Evolutionary conservation across 2,797 vertebrate species (phyloP), one percentile per base, ranked within the genome.

Genomic region (Premnoplex brunnescens): DNA sequence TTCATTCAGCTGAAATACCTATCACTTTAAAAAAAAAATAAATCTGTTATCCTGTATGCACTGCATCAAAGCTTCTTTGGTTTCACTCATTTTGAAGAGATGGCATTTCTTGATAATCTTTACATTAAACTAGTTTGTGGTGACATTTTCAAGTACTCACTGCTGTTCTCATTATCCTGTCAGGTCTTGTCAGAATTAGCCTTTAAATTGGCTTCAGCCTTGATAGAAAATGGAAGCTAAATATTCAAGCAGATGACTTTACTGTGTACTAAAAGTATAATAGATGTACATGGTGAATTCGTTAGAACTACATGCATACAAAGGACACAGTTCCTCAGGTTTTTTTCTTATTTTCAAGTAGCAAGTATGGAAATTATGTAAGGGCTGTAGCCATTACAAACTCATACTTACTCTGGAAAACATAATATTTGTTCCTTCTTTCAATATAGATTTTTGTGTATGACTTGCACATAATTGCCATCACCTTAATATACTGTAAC

Each of bases 21-120:
- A 56, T 4, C 24, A 4, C 41, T 63, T 77, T 59, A 69, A 85
- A 89, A 83, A 7, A 34, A 67, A 88, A 69, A 44, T 20, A 44
- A 46, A 12, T 44, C 2, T 68, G 8, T 63, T 39, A 21, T 81
- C 44, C 10, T 72, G 14, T 26, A 9, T 48, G 43, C n/a, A 46
- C 19, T 75, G 24, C 0, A 0, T 60, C 62, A 76, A 23, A 86
- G 6, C 20, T 23, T 76, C 8, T 73, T 39, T 2, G 0, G 4
- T 32, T 85, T 51, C 36, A 11, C 43, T 88, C 3, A 41, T 74
- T 83, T 85, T 75, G 44, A 89, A 88, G 76, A 91, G n/a, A n/a
- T 44, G 27, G 27, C 37, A 90, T 93, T 95, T 90, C 49, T 60
- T 86, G 37, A 83, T 67, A 67, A 81, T 60, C 85, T 85, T 83